Base-by-base conservation (phyloP, 1,140 invertebrate genomes). In the Battus philenor region DNA sequence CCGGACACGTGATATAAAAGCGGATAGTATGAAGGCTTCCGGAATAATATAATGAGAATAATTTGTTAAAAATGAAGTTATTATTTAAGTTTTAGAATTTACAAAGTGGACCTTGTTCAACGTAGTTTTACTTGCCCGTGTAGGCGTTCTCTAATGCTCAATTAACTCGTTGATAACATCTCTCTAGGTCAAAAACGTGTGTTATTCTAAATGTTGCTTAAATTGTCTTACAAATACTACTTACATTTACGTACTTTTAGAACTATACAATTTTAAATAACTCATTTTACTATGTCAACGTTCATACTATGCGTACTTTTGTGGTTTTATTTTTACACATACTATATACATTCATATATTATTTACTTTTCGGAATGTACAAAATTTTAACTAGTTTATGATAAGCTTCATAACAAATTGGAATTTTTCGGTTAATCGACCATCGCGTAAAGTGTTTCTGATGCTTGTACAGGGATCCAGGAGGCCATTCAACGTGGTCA, bases 121-220 rank as follows among this genome's bases (percentile, higher is more conserved):
- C 58, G 55, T 55, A 66, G 59, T 27, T 47, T 54, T 50, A 51
- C 54, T 55, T 56, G 56, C 54, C 44, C 47, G 43, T 44, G 38
- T 20, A 34, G 41, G 22, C 43, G 44, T 57, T 57, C 54, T 60
- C 56, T 68, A 50, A 56, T 59, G 54, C 56, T 54, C 52, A 65
- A 69, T 69, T 62, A 65, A 57, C 33, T 38, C 36, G 22, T 29
- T 27, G 72, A 73, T 76, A 41, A 4, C 8, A 77, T 77, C 73
- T 73, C 64, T 77, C 69, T 73, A 71, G 68, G 73, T 73, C 71
- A 75, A 62, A 49, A 57, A 58, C 51, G 53, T n/a, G n/a, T n/a
- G n/a, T n/a, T n/a, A n/a, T n/a, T n/a, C n/a, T n/a, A n/a, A n/a
- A n/a, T n/a, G n/a, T n/a, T n/a, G n/a, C n/a, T n/a, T n/a, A n/a